Conservation (phyloP, 2,113 vertebrate genomes). For the Cephalopholis sonnerati region DNA sequence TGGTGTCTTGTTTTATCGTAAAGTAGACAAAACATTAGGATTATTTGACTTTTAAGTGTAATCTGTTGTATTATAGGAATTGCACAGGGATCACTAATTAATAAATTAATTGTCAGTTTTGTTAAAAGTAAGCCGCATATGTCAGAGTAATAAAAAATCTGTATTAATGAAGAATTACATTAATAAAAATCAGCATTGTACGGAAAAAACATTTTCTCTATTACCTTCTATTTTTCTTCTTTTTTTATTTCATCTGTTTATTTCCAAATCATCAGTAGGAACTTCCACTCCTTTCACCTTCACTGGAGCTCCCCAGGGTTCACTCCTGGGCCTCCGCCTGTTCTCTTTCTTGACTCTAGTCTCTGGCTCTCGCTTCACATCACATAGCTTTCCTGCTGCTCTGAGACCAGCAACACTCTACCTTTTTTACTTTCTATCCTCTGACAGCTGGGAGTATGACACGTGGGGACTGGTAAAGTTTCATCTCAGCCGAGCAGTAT, state of each 20-base stretch:
- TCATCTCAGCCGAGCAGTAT: slow-evolving; percentile 38
- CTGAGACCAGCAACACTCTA: slow-evolving; percentile 21
- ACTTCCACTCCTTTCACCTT: background rate
- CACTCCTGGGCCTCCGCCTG: background rate
- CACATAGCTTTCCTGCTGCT: slow-evolving; percentile 21
- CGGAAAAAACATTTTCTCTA: background rate
- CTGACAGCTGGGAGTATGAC: slow-evolving; percentile 40
- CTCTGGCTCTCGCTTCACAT: slow-evolving; percentile 21
- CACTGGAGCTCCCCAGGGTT: slow-evolving; percentile 42
- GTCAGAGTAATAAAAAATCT: background rate
- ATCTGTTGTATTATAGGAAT: background rate
- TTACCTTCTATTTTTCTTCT: background rate
- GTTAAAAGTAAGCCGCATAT: background rate
- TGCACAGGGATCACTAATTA: too few relatives aligned
- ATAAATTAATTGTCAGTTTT: background rate
- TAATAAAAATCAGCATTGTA: background rate
- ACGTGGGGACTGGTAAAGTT: slow-evolving; percentile 34
- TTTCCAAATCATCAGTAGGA: background rate
- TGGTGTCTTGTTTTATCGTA: background rate
- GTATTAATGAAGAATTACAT: background rate
- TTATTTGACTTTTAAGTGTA: background rate
- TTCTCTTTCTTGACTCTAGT: slow-evolving; percentile 34
- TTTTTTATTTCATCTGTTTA: background rate
- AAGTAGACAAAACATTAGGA: background rate
- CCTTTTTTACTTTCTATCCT: slow-evolving; percentile 2